A percentile compares a stretch with the other conserved stretches of the same genome.
Evolutionary conservation across 1,140 invertebrate genomes (phyloP).

Genomic region (Drosophila repleta): DNA sequence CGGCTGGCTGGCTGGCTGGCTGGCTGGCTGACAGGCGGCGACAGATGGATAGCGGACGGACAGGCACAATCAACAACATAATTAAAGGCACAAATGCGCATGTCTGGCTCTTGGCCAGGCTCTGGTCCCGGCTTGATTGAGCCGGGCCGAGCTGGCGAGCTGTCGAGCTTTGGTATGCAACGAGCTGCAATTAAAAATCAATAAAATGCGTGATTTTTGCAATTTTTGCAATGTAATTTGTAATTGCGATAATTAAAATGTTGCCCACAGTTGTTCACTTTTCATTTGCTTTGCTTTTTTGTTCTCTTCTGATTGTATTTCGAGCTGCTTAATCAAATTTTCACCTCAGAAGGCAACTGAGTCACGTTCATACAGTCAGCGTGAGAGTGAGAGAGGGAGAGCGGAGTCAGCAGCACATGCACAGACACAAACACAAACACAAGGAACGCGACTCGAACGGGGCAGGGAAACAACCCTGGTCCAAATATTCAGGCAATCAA

Average conservation of each 20-base stretch:
- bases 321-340: conserved; percentile 72
- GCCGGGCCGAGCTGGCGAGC: conserved; percentile 3
- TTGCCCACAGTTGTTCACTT: conserved; percentile 30
- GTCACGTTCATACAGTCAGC: conserved; percentile 27
- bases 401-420: conserved; percentile 24
- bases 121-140: conserved; percentile 18
- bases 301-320: neutral
- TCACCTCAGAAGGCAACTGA: conserved; percentile 56
- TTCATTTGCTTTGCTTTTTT: neutral
- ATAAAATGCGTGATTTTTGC: conserved; percentile 82
- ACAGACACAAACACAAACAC: conserved; percentile 5
- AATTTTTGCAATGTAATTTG: conserved; percentile 79
- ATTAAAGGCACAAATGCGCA: conserved; percentile 80
- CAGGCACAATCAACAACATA: conserved; percentile 72
- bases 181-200: conserved; percentile 82
- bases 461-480: conserved; percentile 29
- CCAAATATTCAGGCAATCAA: conserved; percentile 70
- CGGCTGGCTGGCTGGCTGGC: neutral
- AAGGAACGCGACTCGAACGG: conserved; percentile 13
- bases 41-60: conserved; percentile 37
- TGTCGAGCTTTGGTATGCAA: conserved; percentile 66
- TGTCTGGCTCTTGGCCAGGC: conserved; percentile 43
- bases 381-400: too few species aligned
- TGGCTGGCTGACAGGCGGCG: conserved; percentile 8
- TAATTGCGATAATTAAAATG: conserved; percentile 81